Base-by-base conservation (phyloP, 2,888 invertebrate species). In the Andrena dorsata region DNA sequence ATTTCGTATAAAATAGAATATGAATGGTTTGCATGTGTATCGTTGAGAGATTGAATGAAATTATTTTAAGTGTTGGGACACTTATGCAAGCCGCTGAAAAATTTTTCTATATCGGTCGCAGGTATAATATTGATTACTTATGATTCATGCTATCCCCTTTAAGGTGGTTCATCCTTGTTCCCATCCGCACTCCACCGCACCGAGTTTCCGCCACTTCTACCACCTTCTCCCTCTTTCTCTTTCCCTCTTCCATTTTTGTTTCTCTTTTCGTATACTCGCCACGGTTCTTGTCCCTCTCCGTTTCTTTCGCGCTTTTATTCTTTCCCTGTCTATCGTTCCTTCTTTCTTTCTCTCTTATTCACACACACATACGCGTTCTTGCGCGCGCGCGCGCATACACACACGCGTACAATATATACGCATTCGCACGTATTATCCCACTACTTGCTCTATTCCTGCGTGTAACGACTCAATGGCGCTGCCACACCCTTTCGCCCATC, bases 401-500 rank as follows among this genome's bases (percentile, higher is more conserved):
- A 13, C 41, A 41, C 4, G 23, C 23, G 13, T 56, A 26, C 76
- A 75, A 78, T 13, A 75, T 51, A 26, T 26, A 68, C 35, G 76
- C 74, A 78, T 68, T 70, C 79, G 71, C 74, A 76, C 82, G 81
- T 83, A 86, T 89, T 89, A 88, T 86, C 78, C 88, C 84, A 85
- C 90, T 88, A 88, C 88, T 87, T 86, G 86, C 87, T 91, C 90
- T 90, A 92, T 93, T 92, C 88, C 92, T 92, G 92, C 92, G 91
- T 92, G 91, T 92, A 93, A 93, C 93, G 92, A 93, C 92, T 93
- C 92, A 92, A 93, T 93, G 93, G 93, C 91, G 92, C 90, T 92
- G 93, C 93, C 93, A 93, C 93, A 92, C 93, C 93, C 93, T 93
- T 93, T 93, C 90, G 90, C 92, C 56, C 93, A 92, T 91, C 92